phyloP scores from a whole-genome alignment of 64 coral and sea anemone species.

The Dendronephthya gigantea region DNA sequence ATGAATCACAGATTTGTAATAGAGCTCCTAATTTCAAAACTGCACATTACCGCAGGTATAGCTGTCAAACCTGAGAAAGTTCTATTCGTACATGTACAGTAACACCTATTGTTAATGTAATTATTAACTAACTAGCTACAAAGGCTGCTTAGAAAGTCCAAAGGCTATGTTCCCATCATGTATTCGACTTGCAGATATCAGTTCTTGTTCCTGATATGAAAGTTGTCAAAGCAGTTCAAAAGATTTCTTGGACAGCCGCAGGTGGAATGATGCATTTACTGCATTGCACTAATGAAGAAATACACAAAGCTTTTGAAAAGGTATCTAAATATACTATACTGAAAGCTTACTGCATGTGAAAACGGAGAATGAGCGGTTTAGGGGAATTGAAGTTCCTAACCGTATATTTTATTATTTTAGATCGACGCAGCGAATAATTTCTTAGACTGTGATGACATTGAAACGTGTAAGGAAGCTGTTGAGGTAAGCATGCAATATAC shows the following conservation, averaged over 20 bases:
- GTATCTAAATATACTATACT: background rate
- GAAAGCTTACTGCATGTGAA: too few relatives aligned
- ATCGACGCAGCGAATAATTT: slow-evolving; percentile 36
- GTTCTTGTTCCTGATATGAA: slow-evolving; percentile 62
- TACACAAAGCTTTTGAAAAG: slow-evolving; percentile 91
- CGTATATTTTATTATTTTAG: background rate
- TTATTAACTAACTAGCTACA: too few relatives aligned
- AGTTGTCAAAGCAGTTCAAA: slow-evolving; percentile 76
- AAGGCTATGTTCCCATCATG: background rate
- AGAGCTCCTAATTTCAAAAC: too few relatives aligned
- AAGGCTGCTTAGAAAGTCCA: too few relatives aligned
- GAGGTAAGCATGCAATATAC: slow-evolving; percentile 42
- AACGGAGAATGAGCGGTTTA: slow-evolving; percentile 1
- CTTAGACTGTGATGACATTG: slow-evolving; percentile 68
- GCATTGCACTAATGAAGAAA: slow-evolving; percentile 72
- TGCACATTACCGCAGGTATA: too few relatives aligned
- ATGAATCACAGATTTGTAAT: background rate
- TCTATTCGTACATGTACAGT: too few relatives aligned
- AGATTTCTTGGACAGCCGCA: slow-evolving; percentile 68
- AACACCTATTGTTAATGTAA: too few relatives aligned
- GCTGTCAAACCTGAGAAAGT: too few relatives aligned
- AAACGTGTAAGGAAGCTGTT: slow-evolving; percentile 78
- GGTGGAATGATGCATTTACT: slow-evolving; percentile 67
- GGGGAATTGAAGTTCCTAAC: too few relatives aligned
- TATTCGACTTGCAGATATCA: slow-evolving; percentile 38